These are phyloP conservation scores for Achlya flavicornis DNA, from an alignment of 2,888 invertebrate genomes.

Conservation along the genomic window DNA sequence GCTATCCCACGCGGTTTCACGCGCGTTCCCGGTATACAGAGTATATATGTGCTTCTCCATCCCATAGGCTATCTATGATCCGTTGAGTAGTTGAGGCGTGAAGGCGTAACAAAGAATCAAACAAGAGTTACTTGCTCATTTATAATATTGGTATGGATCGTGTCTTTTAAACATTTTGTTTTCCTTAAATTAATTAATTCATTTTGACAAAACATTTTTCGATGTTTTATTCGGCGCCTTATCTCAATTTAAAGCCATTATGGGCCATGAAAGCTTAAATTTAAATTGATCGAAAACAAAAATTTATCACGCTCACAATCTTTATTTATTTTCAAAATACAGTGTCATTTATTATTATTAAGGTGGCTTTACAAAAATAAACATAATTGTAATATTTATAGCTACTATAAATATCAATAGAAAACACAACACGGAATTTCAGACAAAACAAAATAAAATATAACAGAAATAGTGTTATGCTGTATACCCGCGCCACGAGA, in stretches of 20 bases:
- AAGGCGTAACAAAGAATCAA: too few species aligned
- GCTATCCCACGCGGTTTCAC: too few species aligned
- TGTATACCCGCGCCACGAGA: slow-evolving; percentile 12
- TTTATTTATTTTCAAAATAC: background rate
- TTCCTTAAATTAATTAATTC: too few species aligned
- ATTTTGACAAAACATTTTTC: background rate
- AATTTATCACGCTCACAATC: background rate
- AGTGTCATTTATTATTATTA: background rate
- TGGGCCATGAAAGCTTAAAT: background rate
- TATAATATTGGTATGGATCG: too few species aligned
- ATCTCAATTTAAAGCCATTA: background rate
- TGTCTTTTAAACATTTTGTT: too few species aligned
- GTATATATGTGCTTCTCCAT: too few species aligned
- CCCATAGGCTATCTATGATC: background rate
- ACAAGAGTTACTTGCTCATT: too few species aligned
- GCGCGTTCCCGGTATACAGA: too few species aligned
- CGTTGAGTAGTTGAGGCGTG: background rate
- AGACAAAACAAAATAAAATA: slow-evolving; percentile 2
- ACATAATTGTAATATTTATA: background rate
- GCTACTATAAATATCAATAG: background rate
- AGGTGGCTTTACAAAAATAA: background rate
- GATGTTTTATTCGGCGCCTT: background rate
- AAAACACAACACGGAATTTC: background rate
- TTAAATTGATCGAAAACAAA: background rate
- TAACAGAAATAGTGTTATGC: slow-evolving; percentile 23